Evolutionary conservation across 1,140 invertebrate species (phyloP), one percentile per base, ranked within the genome.

Genomic region (Latrodectus geometricus): DNA sequence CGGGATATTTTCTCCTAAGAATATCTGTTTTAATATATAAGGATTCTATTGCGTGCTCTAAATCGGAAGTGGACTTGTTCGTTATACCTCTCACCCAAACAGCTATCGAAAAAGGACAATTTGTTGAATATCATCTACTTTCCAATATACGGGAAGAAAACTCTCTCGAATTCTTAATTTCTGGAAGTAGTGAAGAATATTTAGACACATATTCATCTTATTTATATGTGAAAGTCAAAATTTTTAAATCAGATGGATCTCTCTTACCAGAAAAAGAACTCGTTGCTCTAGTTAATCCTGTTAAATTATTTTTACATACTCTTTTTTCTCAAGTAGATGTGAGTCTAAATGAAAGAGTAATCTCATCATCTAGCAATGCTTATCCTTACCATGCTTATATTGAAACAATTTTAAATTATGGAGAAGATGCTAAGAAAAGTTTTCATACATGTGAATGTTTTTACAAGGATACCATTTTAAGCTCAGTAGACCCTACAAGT

Each of bases 391-490:
- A 11, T 15, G 68, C 68, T 11, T 20, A 11, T 9, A 69, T 69
- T 15, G 68, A 69, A 69, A 69, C 17, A 11, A 9, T 69, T 11
- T n/a, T 69, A 11, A 69, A 69, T 11, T n/a, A 69, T 80, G 78
- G 78, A 7, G 20, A 52, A 9, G 49, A 80, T n/a, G 21, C 35
- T 9, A 80, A 80, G 21, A 52, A 23, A 50, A 50, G 17, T 21
- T 65, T 23, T 12, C 66, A 69, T 23, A 80, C 20, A 20, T n/a
- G 35, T 70, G 66, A 80, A 54, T 49, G 48, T 11, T 80, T 69
- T 80, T 80, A 80, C 48, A 80, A 69, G 0, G 65, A 80, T 80
- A n/a, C n/a, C n/a, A n/a, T n/a, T n/a, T 20, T 9, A 7, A 48
- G 52, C 17, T n/a, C 17, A 66, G 65, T 66, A 66, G 11, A 66